These are phyloP conservation scores for Meteorus sp. DNA, from an alignment of 1,140 invertebrate species.

Conservation along the genomic window DNA sequence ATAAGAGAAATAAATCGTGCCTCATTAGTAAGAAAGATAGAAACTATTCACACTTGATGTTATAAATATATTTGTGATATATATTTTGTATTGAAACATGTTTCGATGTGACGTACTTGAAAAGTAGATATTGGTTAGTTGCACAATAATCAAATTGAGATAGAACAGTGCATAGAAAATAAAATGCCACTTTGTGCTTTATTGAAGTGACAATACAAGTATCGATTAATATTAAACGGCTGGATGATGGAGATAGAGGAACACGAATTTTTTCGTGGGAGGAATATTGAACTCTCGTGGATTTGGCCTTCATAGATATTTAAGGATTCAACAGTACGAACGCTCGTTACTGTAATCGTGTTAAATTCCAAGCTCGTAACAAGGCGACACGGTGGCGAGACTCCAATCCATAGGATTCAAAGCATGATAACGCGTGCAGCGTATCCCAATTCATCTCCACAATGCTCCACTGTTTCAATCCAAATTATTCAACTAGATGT, in stretches of 20 bases:
- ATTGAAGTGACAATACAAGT: slow-evolving; percentile 23
- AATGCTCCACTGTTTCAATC: not conserved
- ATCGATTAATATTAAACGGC: not conserved
- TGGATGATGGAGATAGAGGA: not conserved
- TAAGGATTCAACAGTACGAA: slow-evolving; percentile 2
- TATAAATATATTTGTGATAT: too few species aligned
- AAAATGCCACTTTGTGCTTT: slow-evolving; percentile 23
- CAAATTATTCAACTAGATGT: too few species aligned
- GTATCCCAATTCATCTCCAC: not conserved
- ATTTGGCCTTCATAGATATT: not conserved
- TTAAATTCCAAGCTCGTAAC: slow-evolving; percentile 8
- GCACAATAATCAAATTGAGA: too few species aligned
- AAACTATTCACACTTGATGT: too few species aligned
- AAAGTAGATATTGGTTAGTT: too few species aligned
- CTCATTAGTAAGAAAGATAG: too few species aligned
- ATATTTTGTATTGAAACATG: too few species aligned
- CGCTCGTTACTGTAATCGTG: slow-evolving; percentile 8
- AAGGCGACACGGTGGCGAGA: not conserved
- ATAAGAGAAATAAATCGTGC: too few species aligned
- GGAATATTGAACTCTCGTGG: too few species aligned
- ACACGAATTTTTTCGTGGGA: too few species aligned
- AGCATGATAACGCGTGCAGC: slow-evolving; percentile 6
- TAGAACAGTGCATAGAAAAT: too few species aligned
- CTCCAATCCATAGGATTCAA: not conserved
- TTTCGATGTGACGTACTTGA: too few species aligned